Evolutionary conservation across 2,797 vertebrate genomes (phyloP), one percentile per base, ranked within the genome.

Genomic region (Fistularia commersonii): DNA sequence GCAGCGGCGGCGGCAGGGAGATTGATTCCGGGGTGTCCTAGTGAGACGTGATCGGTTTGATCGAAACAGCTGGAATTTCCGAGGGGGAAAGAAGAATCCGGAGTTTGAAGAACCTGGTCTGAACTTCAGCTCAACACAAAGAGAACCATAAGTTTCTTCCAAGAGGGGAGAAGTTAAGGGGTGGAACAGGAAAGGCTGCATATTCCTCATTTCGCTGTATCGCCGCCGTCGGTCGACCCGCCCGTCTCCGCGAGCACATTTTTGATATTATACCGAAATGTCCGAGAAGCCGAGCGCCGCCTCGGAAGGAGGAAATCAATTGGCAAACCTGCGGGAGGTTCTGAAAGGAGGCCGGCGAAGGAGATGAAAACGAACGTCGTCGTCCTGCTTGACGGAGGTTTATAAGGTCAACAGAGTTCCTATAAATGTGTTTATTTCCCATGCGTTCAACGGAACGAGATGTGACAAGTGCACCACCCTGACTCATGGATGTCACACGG

Each of bases 121-220:
- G n/a, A 51, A 12, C 23, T 33, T 32, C 45, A 45, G 47, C 34
- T 3, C 45, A 4, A 7, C 48, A 53, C 56, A 59, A 10, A 14
- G 9, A 54, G 9, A 43, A 32, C 43, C 23, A 23, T 51, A 10
- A 48, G 49, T 45, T 58, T 55, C 23, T 38, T 48, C 41, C 41
- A 50, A 46, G 64, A 54, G 42, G 12, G 41, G 36, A 23, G 23
- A 23, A 23, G 23, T n/a, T n/a, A 4, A 23, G 4, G 23, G 23
- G 23, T 2, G 23, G 23, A 23, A 23, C 23, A 23, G 4, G 23
- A 4, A 69, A 57, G 54, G 44, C 55, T 56, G 64, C 35, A 32
- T 44, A 66, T 70, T 58, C 2, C 58, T 74, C 58, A 51, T 37
- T 54, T 40, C 74, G 75, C 82, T 79, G 63, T 54, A 77, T 76